Percentiles rank a stretch among this genome's conserved stretches.
These are phyloP conservation scores for Formicarius rufipectus DNA, from an alignment of 2,113 vertebrate species.

Conservation along the genomic window DNA sequence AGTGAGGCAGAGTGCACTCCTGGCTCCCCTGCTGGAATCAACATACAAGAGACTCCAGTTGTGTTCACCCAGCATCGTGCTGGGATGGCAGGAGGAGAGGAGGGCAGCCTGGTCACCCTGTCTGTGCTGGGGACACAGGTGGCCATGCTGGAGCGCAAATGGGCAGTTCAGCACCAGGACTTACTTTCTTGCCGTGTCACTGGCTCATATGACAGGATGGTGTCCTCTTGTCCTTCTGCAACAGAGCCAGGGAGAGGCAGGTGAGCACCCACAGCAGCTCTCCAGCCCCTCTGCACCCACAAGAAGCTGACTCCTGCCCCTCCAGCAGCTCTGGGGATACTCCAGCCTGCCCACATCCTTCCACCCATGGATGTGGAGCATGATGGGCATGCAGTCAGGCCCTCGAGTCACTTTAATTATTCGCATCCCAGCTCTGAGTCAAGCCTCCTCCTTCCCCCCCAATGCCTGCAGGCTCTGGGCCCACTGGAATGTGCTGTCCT, in stretches of 20 bases:
- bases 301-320: neutral
- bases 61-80: rapidly evolving
- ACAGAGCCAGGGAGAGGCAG: conserved; percentile 7
- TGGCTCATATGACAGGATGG: conserved; percentile 95
- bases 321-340: neutral
- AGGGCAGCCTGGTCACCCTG: rapidly evolving
- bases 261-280: neutral
- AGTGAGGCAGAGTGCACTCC: rapidly evolving
- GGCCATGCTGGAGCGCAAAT: rapidly evolving
- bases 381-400: neutral
- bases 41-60: neutral
- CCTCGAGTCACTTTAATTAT: neutral
- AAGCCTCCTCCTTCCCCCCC: neutral
- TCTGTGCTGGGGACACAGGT: neutral
- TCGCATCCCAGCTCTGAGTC: neutral
- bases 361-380: neutral
- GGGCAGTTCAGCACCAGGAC: conserved; percentile 40
- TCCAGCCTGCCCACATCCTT: neutral
- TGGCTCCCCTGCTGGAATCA: neutral
- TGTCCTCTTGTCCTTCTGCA: conserved; percentile 97
- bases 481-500: rapidly evolving
- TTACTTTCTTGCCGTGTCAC: conserved; percentile 98
- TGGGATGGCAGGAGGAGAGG: neutral
- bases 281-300: neutral
- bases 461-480: rapidly evolving